Base-by-base conservation (phyloP, 2,888 invertebrate genomes). In the Synergus gifuensis region DNA sequence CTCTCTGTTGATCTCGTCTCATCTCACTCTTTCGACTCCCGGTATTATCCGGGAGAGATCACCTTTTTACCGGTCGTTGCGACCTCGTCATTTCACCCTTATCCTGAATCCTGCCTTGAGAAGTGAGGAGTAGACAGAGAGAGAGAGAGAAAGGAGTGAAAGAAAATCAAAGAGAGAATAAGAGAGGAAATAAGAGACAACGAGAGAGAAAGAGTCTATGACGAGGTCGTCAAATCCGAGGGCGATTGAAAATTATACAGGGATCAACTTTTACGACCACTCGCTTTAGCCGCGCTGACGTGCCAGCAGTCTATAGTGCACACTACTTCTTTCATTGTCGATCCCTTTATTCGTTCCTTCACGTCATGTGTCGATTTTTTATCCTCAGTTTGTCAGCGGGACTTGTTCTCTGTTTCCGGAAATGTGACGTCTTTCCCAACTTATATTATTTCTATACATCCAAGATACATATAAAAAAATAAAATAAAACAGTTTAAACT, bases 241-340 rank as follows among this genome's bases (percentile, higher is more conserved):
- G 87, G 85, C 91, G 91, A 92, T 92, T 92, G 92, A 92, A 92
- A 92, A 92, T 92, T 92, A 92, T 92, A 91, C 92, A 91, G 91
- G 91, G 91, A 92, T 92, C 91, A 90, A 88, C 88, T 91, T 87
- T 92, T 92, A 92, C 90, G 92, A 92, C 87, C 89, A 85, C 83
- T 82, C 86, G 88, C 88, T 89, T 88, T 87, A 88, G 87, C 86
- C 84, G 77, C 84, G 85, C 84, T 87, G 87, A 87, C 86, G 85
- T 86, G 87, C 86, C 81, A 78, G 78, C 84, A 83, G 83, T 83
- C 79, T 83, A 82, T 77, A 79, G 80, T 81, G 66, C 81, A 82
- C 79, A 81, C 81, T 76, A 81, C 81, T 76, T 78, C 69, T 81
- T 84, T 81, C 78, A 81, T 82, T 76, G 78, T 49, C 76, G 78